Evolutionary conservation across 1,140 invertebrate species (phyloP), one percentile per base, ranked within the genome.

Genomic region (Drosophila gunungcola): DNA sequence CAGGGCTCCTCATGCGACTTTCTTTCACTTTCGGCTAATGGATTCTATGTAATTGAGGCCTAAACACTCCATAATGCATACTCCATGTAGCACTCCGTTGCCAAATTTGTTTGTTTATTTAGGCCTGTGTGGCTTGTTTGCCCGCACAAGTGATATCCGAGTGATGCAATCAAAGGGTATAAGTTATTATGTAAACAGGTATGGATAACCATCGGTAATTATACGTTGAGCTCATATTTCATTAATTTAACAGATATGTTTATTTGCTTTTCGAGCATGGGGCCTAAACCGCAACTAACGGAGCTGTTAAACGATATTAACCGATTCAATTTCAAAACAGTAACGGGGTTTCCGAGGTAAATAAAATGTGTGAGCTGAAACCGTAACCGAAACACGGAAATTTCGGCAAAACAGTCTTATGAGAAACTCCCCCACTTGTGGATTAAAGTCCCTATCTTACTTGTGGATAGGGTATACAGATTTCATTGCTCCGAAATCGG

Each of bases 21-120:
- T 82, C 80, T 78, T 80, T 80, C 63, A 62, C 63, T 78, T 78
- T 78, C 42, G 54, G 34, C 74, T 88, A 88, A 89, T 86, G 83
- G 83, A 86, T 86, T 86, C 83, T 86, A 86, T 86, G 70, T 60
- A 79, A 79, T 72, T 42, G 53, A 32, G 57, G 69, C 73, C 67
- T 62, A 41, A 54, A 48, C 68, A 56, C 55, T 62, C 25, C 57
- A 46, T 51, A 53, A 78, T 25, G 42, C 56, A 70, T 46, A 25
- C 70, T 42, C 67, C 78, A 78, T 49, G 68, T 43, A 57, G 53
- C 52, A 58, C 58, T 67, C 56, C 39, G 57, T 89, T 86, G 84
- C 76, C 83, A 88, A 86, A 86, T 79, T 75, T 65, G 61, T 58
- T 75, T 78, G 57, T 70, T 83, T 64, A 64, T 69, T 80, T 43